Conservation (phyloP, 2,888 invertebrate genomes). For the Anthophora plumipes region DNA sequence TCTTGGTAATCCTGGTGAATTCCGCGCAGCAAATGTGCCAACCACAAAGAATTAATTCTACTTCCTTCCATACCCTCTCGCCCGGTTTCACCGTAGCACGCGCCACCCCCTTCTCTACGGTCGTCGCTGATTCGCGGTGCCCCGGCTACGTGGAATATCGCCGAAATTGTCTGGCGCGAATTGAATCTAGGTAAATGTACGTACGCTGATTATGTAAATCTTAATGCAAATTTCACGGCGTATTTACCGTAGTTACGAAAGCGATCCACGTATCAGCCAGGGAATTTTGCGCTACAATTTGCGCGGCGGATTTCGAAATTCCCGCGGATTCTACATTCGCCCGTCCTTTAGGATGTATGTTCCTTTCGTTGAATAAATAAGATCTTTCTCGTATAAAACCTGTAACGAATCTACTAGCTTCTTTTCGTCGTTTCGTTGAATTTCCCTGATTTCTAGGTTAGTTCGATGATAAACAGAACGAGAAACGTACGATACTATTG, state of each 20-base stretch:
- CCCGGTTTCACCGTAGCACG: neutral
- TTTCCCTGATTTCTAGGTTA: neutral
- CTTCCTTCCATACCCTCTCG: constrained; percentile 37
- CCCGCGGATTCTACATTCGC: neutral
- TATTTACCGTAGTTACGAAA: constrained; percentile 54
- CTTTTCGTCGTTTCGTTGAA: no score
- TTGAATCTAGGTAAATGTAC: constrained; percentile 50
- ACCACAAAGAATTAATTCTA: constrained; percentile 75
- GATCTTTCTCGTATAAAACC: neutral
- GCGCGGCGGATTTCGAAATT: neutral
- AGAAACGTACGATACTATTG: neutral
- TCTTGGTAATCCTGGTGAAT: constrained; percentile 74
- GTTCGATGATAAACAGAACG: neutral
- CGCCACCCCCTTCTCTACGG: no score
- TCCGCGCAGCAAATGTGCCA: constrained; percentile 54
- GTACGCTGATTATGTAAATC: constrained; percentile 60
- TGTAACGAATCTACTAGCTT: neutral
- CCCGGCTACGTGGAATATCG: constrained; percentile 49
- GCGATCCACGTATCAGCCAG: constrained; percentile 48
- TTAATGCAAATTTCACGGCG: constrained; percentile 46
- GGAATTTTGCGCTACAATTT: constrained; percentile 41
- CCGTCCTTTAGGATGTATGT: neutral
- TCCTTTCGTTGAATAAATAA: neutral
- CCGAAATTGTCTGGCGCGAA: constrained; percentile 53
- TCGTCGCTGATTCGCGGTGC: constrained; percentile 37